phyloP scores from a whole-genome alignment of 2,113 vertebrate species.

The zebrafish (Danio rerio) region DNA sequence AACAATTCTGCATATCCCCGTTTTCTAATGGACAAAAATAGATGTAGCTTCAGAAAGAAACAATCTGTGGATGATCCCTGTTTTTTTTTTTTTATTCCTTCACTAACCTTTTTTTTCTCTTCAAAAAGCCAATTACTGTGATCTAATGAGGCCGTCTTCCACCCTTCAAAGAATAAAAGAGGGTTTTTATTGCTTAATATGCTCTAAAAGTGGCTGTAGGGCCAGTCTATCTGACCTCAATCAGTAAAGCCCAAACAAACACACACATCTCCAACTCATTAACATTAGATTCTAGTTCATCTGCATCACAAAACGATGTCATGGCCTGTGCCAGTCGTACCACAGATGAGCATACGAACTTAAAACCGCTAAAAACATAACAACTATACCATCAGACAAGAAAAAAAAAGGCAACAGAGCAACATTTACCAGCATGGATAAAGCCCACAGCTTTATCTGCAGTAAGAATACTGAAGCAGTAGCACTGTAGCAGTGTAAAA shows the following conservation, averaged over 20 bases:
- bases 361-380: not conserved
- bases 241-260: conserved; percentile 2
- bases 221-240: conserved; percentile 11
- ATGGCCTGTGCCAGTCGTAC: not conserved
- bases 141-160: conserved; percentile 9
- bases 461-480: too few relatives aligned
- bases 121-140: conserved; percentile 24
- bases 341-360: not conserved
- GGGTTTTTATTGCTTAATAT: not conserved
- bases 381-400: too few relatives aligned
- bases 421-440: not conserved
- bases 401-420: not conserved
- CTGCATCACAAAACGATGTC: not conserved
- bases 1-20: not conserved
- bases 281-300: conserved; percentile 1
- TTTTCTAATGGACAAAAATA: not conserved
- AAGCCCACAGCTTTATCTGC: not conserved
- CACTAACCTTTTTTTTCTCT: conserved; percentile 10
- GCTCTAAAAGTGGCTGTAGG: not conserved
- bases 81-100: not conserved
- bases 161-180: conserved; percentile 16
- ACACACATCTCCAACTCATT: not conserved
- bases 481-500: not conserved
- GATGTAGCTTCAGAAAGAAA: not conserved
- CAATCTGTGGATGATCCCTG: not conserved